phyloP scores from a whole-genome alignment of 2,113 vertebrate genomes.

The Aldabrachelys gigantea region DNA sequence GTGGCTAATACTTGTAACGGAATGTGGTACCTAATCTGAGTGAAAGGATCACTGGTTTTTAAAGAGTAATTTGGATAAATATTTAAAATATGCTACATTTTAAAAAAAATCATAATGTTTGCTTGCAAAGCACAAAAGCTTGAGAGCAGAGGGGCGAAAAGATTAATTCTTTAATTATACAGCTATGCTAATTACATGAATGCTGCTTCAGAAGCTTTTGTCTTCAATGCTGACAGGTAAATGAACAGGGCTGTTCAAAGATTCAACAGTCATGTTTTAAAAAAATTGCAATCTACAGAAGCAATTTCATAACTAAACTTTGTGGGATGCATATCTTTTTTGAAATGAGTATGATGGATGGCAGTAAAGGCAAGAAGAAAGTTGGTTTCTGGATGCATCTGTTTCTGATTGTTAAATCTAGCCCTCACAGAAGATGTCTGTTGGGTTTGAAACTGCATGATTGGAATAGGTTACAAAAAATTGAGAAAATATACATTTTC shows the following conservation, averaged over 20 bases:
- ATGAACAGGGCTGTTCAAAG: neutral
- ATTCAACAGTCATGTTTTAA: neutral
- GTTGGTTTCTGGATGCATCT: neutral
- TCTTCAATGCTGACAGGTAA: neutral
- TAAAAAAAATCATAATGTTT: neutral
- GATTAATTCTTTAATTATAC: neutral
- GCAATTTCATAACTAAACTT: constrained; percentile 1
- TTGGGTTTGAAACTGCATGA: neutral
- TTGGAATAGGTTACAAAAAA: constrained; percentile 10
- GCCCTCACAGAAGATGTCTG: neutral
- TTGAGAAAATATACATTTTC: neutral
- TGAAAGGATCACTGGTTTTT: neutral
- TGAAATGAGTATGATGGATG: neutral
- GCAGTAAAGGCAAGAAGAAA: neutral
- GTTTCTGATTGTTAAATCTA: constrained; percentile 33
- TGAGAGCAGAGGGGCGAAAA: neutral
- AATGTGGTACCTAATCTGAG: neutral
- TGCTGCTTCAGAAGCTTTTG: neutral
- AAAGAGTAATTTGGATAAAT: neutral
- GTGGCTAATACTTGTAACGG: neutral
- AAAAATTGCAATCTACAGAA: constrained; percentile 6
- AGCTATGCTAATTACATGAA: neutral
- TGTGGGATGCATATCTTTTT: constrained; percentile 18
- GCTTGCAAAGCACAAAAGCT: neutral
- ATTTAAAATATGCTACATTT: neutral